Evolutionary conservation across 2,797 vertebrate species (phyloP), one percentile per base, ranked within the genome.

Genomic region (Danio albolineatus): DNA sequence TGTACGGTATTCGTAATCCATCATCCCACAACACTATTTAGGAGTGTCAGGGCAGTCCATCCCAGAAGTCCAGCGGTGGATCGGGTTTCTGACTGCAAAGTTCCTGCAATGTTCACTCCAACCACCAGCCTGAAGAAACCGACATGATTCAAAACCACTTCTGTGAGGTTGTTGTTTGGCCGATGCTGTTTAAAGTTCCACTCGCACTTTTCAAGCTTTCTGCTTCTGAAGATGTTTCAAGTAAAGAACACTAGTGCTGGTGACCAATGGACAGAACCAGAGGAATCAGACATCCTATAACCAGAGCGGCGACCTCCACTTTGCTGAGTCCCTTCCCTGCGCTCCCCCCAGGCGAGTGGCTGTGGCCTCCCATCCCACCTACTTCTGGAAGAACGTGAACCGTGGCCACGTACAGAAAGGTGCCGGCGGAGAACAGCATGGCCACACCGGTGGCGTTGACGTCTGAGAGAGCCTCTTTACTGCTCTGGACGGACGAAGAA

Each of bases 381-480:
- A 99, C 98, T 92, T 99, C 98, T 0, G 98, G 98, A 43, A 99
- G 96, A 81, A 99, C 98, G 0, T 99, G 98, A 43, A 99, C 98
- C 2, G 98, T 99, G 87, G 98, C 98, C 84, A 99, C 98, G 4
- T 99, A 99, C 46, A 99, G 95, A 91, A 99, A 99, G 84, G 98
- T 99, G 78, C 98, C 98, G 0, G 98, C 98, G 39, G 98, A 99
- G 91, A 99, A 99, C 54, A 99, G 94, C 97, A 99, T 99, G 89
- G 98, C 98, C 38, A 99, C 96, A 39, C 98, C 98, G 0, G 98
- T 99, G 90, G 98, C 98, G 46, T 98, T 99, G 87, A 99, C 93
- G 78, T 98, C 93, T 7, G 96, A 99, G 82, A 99, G 94, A 4
- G 97, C 98, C 92, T 99, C 97, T 90, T 98, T 99, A 90, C 98